Evolutionary conservation across 2,888 invertebrate genomes (phyloP).

Genomic region (Xanthorhoe designata): DNA sequence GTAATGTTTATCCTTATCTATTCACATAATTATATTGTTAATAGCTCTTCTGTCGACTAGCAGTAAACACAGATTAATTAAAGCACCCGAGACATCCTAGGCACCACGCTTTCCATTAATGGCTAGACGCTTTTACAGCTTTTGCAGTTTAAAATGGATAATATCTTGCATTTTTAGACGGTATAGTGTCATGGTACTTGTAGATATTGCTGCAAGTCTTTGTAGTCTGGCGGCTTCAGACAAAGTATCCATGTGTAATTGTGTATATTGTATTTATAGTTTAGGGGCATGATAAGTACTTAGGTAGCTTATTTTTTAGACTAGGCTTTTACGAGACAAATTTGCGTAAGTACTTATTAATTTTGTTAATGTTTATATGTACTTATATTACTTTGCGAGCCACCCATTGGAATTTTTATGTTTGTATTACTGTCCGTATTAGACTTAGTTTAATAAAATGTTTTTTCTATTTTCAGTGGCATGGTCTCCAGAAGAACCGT

Average conservation of each 20-base stretch:
- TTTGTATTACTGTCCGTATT: too few relatives aligned
- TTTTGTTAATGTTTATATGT: too few relatives aligned
- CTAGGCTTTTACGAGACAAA: too few relatives aligned
- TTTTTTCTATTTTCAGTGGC: too few relatives aligned
- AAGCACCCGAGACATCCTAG: constrained; percentile 16
- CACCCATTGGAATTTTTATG: too few relatives aligned
- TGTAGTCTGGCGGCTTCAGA: not conserved
- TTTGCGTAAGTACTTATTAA: too few relatives aligned
- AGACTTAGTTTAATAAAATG: too few relatives aligned
- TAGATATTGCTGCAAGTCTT: not conserved
- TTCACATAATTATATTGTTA: not conserved
- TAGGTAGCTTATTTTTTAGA: too few relatives aligned
- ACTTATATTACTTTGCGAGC: too few relatives aligned
- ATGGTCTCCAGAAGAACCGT: too few relatives aligned
- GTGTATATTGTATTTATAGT: not conserved
- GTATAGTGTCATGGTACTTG: not conserved
- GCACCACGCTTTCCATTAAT: constrained; percentile 11
- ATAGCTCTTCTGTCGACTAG: constrained; percentile 9
- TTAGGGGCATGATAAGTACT: not conserved
- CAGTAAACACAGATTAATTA: constrained; percentile 22
- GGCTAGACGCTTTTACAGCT: constrained; percentile 14
- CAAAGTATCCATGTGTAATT: not conserved
- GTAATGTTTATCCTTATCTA: too few relatives aligned
- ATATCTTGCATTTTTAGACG: not conserved
- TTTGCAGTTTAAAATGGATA: constrained; percentile 10